Percentiles rank a stretch among this genome's conserved stretches.
Conservation (phyloP, 1,140 invertebrate genomes). For the Teleopsis dalmanni region DNA sequence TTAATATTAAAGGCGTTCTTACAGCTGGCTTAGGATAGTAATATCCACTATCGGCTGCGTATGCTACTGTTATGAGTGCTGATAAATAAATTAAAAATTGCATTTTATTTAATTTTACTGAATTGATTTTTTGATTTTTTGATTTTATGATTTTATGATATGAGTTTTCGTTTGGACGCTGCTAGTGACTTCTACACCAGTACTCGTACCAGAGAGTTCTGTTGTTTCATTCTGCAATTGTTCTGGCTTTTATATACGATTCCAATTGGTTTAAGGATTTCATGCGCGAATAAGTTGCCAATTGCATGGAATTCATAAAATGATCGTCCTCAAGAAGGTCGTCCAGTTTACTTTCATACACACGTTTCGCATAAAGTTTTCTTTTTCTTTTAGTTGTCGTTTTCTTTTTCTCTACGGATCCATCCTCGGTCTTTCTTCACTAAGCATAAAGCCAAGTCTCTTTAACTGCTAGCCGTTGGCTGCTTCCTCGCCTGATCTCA, state of each 20-base stretch:
- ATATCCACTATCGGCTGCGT: conserved; percentile 6
- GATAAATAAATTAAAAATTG: conserved; percentile 1
- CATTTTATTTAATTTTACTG: conserved; percentile 3
- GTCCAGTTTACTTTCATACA: conserved; percentile 27
- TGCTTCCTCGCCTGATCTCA: too few relatives aligned
- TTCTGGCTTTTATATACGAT: conserved; percentile 36
- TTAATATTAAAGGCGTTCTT: neutral
- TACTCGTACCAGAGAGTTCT: conserved; percentile 43
- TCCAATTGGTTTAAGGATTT: neutral
- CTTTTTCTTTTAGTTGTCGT: too few relatives aligned
- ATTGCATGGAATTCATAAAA: conserved; percentile 16
- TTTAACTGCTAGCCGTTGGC: too few relatives aligned
- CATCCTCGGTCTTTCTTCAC: too few relatives aligned
- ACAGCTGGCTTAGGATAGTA: conserved; percentile 3
- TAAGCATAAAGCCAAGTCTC: too few relatives aligned
- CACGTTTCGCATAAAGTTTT: too few relatives aligned
- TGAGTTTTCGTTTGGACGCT: conserved; percentile 19
- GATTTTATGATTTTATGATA: neutral
- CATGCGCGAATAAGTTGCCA: neutral
- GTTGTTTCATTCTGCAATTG: conserved; percentile 17
- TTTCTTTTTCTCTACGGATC: too few relatives aligned
- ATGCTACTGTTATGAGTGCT: neutral
- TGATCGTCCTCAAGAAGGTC: conserved; percentile 41
- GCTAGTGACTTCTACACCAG: conserved; percentile 37
- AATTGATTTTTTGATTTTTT: neutral